Percentiles rank a stretch among this genome's conserved stretches.
Evolutionary conservation across 2,113 vertebrate species (phyloP).

Genomic region (Camelus bactrianus): DNA sequence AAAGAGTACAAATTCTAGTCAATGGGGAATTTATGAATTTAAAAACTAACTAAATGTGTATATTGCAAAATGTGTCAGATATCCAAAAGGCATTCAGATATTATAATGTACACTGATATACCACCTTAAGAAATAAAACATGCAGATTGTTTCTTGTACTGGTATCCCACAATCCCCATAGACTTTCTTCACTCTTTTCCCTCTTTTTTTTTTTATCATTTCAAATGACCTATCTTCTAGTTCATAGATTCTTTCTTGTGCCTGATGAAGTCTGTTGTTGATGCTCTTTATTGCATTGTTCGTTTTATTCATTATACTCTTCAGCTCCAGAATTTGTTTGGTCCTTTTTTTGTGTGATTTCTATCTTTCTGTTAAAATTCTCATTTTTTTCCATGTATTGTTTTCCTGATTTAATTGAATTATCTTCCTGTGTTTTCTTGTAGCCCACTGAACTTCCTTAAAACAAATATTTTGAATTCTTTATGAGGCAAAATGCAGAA

Average conservation of each 20-base stretch:
- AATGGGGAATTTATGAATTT: neutral
- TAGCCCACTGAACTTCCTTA: neutral
- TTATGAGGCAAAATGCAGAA: neutral
- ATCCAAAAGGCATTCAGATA: neutral
- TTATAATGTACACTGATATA: neutral
- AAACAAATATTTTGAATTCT: neutral
- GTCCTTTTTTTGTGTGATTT: neutral
- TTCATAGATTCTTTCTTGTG: constrained; percentile 12
- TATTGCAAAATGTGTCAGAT: neutral
- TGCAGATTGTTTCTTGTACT: neutral
- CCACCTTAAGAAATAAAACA: neutral
- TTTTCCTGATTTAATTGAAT: neutral
- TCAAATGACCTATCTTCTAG: neutral
- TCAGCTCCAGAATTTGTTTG: neutral
- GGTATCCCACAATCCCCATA: neutral
- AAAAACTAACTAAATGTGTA: neutral
- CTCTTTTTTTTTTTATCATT: neutral
- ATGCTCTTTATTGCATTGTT: neutral
- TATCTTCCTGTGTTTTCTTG: neutral
- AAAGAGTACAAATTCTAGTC: neutral
- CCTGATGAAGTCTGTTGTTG: neutral
- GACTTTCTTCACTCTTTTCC: neutral
- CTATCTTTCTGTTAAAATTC: neutral
- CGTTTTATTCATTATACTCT: neutral
- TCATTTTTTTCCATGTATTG: neutral